phyloP scores from a whole-genome alignment of 2,888 invertebrate species.

The Caenorhabditis afra region DNA sequence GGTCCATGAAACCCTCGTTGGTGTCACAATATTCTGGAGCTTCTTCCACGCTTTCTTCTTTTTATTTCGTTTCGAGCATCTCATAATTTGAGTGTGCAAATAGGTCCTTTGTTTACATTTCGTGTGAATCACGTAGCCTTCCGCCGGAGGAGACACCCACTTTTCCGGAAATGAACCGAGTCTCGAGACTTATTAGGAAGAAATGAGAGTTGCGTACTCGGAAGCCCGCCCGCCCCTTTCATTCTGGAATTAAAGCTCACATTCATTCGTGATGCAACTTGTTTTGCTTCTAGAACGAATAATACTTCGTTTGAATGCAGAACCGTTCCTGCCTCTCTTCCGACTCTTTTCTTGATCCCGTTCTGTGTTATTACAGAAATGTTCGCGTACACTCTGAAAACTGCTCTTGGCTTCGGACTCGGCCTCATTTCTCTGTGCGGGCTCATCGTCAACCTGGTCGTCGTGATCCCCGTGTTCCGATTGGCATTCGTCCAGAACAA shows the following conservation, averaged over 20 bases:
- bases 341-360: background rate
- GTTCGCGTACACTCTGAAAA: constrained; percentile 38
- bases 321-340: too few relatives aligned
- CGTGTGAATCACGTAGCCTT: constrained; percentile 52
- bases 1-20: too few relatives aligned
- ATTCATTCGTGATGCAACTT: background rate
- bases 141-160: constrained; percentile 30
- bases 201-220: constrained; percentile 14
- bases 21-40: constrained; percentile 7
- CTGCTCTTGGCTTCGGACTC: constrained; percentile 32
- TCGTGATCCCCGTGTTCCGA: constrained; percentile 44
- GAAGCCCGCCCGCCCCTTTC: background rate
- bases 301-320: too few relatives aligned
- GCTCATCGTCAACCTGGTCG: constrained; percentile 38
- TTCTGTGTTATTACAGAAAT: constrained; percentile 3
- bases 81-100: constrained; percentile 39
- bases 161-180: constrained; percentile 30
- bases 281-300: too few relatives aligned
- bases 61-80: constrained; percentile 5
- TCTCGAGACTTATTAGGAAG: constrained; percentile 19
- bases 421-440: constrained; percentile 32
- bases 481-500: constrained; percentile 51
- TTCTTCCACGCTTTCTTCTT: constrained; percentile 16
- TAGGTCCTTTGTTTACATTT: constrained; percentile 50
- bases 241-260: background rate